phyloP scores from a whole-genome alignment of 2,888 invertebrate genomes.

The Eustalomyia histrio region DNA sequence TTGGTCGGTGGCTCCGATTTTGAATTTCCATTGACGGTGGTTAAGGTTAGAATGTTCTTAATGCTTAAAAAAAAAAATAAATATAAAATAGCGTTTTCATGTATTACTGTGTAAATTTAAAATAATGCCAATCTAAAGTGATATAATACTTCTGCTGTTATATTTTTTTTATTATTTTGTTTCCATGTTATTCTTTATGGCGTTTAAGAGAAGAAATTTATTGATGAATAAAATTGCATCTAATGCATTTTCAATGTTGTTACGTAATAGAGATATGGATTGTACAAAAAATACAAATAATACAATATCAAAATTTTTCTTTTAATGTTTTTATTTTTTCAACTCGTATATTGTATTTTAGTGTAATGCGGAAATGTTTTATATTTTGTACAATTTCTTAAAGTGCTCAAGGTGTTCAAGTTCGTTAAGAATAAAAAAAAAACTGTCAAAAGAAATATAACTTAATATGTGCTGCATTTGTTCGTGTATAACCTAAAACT shows the following conservation, averaged over 20 bases:
- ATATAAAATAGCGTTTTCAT: neutral
- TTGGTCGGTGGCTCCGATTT: conserved; percentile 87
- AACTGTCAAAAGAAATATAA: neutral
- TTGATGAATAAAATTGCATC: conserved; percentile 58
- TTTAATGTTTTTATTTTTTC: neutral
- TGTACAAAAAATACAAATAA: conserved; percentile 52
- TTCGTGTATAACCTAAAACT: conserved; percentile 46
- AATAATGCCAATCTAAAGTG: neutral
- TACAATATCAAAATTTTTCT: conserved; percentile 34
- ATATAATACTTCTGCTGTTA: neutral
- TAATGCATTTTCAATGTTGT: conserved; percentile 66
- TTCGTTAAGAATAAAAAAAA: conserved; percentile 23
- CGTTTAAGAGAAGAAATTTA: conserved; percentile 32
- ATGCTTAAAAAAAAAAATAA: conserved; percentile 11
- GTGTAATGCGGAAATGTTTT: conserved; percentile 50
- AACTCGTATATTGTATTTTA: conserved; percentile 29
- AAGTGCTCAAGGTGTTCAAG: conserved; percentile 53
- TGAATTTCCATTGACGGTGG: conserved; percentile 86
- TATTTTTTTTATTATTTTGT: neutral
- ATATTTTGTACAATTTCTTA: conserved; percentile 14
- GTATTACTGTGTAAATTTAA: conserved; percentile 9
- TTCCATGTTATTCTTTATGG: conserved; percentile 22
- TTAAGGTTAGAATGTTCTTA: conserved; percentile 82
- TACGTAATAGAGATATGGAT: conserved; percentile 61
- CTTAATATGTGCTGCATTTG: conserved; percentile 25